A percentile compares a stretch with the other conserved stretches of the same genome.
Conservation (phyloP, 2,113 vertebrate species). For the Plestiodon gilberti region DNA sequence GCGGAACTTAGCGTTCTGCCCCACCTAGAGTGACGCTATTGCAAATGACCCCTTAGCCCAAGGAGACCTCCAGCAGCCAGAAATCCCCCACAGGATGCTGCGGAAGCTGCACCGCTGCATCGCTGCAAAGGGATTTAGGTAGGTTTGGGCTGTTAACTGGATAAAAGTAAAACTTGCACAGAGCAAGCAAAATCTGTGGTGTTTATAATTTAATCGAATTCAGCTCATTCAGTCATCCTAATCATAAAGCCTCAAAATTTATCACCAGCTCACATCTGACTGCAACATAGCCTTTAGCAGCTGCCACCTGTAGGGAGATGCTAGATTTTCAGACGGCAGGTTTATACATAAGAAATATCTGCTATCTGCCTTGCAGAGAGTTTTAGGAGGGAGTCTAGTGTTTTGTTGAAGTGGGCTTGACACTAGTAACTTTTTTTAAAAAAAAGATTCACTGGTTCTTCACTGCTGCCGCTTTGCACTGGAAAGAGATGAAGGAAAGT, state of each 20-base stretch:
- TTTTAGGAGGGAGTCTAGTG: not conserved
- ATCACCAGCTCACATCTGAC: not conserved
- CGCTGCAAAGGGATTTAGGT: too few relatives aligned
- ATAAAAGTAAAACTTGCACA: constrained; percentile 11
- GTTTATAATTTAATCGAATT: constrained; percentile 11
- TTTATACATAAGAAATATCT: constrained; percentile 10
- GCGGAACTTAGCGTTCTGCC: too few relatives aligned
- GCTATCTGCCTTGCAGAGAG: constrained; percentile 9
- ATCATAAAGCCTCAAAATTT: not conserved
- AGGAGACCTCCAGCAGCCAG: too few relatives aligned
- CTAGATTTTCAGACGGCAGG: not conserved
- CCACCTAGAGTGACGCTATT: too few relatives aligned
- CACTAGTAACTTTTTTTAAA: not conserved
- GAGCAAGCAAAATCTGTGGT: constrained; percentile 9
- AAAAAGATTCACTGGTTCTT: not conserved
- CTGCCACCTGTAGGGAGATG: constrained; percentile 7
- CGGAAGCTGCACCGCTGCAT: too few relatives aligned
- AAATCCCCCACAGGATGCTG: too few relatives aligned
- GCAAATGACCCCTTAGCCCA: too few relatives aligned
- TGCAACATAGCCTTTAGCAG: constrained; percentile 27
- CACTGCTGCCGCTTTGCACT: constrained; percentile 10
- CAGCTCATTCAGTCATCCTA: not conserved
- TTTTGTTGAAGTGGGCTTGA: not conserved
- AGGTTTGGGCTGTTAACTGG: too few relatives aligned
- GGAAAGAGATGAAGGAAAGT: not conserved